Percentiles rank a stretch among this genome's conserved stretches.
Evolutionary conservation across 1,140 invertebrate genomes (phyloP).

Genomic region (Papilio polyxenes): DNA sequence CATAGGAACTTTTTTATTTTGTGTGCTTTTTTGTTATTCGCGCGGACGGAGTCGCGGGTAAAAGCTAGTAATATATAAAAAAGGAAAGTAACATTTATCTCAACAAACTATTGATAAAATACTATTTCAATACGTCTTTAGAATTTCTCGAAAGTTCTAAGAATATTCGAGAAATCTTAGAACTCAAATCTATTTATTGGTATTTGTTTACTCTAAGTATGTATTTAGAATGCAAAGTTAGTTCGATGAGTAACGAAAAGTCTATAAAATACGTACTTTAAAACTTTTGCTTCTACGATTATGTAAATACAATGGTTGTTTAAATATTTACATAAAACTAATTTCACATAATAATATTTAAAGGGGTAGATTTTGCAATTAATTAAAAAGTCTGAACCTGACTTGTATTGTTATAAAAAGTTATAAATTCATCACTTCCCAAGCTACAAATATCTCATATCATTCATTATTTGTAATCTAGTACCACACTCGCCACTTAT

Average conservation of each 20-base stretch:
- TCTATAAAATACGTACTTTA: neutral
- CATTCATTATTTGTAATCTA: neutral
- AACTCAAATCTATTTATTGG: neutral
- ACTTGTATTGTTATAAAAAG: no score
- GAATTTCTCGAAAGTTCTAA: neutral
- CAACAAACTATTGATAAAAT: neutral
- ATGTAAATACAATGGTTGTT: no score
- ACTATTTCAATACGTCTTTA: neutral
- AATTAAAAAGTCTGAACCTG: no score
- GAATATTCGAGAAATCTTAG: neutral
- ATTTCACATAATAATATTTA: no score
- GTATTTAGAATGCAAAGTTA: neutral
- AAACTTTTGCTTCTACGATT: neutral
- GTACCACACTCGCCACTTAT: neutral
- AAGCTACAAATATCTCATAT: neutral
- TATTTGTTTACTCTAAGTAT: neutral
- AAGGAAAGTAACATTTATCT: neutral
- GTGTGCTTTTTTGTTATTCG: no score
- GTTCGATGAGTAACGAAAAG: neutral
- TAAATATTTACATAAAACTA: no score
- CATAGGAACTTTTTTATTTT: no score
- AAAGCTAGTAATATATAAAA: no score
- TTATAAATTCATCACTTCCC: no score
- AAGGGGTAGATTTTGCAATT: no score
- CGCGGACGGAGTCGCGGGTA: no score